Conservation (phyloP, 2,888 invertebrate species). For the Nemoura dubitans region DNA sequence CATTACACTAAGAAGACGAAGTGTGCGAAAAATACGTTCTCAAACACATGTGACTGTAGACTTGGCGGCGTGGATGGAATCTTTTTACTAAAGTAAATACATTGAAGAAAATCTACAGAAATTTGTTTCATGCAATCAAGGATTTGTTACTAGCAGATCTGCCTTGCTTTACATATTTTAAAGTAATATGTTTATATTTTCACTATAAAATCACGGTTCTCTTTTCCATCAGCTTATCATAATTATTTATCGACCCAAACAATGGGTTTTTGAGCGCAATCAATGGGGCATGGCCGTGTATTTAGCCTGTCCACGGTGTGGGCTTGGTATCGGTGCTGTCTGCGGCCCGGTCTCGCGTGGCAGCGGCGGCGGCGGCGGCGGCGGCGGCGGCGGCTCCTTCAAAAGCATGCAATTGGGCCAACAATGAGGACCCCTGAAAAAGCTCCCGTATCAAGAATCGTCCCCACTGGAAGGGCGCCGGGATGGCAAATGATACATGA, state of each 20-base stretch:
- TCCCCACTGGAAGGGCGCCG: neutral
- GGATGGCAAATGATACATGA: conserved; percentile 41
- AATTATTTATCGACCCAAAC: neutral
- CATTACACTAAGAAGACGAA: neutral
- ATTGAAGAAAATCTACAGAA: neutral
- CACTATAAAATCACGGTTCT: neutral
- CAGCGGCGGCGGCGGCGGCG: neutral
- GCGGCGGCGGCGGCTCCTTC: neutral
- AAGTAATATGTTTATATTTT: neutral
- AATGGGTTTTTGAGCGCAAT: neutral
- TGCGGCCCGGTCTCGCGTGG: neutral
- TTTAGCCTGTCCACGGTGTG: no score
- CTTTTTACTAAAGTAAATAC: neutral
- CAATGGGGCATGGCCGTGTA: neutral
- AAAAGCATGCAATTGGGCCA: conserved; percentile 1
- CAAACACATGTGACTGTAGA: neutral
- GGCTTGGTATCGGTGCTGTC: no score
- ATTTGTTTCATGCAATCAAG: no score
- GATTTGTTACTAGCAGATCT: no score
- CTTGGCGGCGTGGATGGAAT: neutral
- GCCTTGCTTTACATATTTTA: neutral
- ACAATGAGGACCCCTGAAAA: conserved; percentile 8
- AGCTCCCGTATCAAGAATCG: neutral
- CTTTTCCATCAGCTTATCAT: neutral
- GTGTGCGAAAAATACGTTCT: neutral